Conservation (phyloP, 2,797 vertebrate genomes). For the Ceyx erithaca region DNA sequence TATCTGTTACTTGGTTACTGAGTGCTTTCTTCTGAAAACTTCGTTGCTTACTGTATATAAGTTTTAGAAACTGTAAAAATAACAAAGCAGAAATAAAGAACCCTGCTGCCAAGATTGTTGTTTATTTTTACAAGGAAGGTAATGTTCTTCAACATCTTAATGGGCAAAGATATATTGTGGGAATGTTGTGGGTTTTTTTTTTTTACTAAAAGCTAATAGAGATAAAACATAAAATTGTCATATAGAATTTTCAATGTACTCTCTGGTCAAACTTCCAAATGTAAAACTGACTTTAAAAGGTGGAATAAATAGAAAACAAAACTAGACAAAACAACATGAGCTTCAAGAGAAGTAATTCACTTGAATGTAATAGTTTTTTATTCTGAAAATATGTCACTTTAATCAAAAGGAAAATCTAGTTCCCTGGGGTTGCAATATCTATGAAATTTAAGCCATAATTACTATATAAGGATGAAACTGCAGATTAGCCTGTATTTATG, state of each 20-base stretch:
- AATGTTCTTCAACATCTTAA: neutral
- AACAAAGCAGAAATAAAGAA: neutral
- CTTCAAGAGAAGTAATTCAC: neutral
- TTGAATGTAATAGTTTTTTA: no score
- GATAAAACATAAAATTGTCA: neutral
- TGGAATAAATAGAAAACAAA: neutral
- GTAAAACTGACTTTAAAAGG: neutral
- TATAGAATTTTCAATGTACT: neutral
- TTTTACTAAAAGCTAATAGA: neutral
- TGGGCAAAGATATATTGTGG: neutral
- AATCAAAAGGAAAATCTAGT: no score
- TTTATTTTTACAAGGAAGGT: neutral
- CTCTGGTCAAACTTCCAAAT: neutral
- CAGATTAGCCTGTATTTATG: no score
- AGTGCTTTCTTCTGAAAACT: neutral
- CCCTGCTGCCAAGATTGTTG: neutral
- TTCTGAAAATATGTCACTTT: no score
- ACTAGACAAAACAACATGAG: neutral
- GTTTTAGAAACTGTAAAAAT: neutral
- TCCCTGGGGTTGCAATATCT: no score
- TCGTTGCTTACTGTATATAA: neutral
- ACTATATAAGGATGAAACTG: no score
- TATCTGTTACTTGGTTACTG: neutral
- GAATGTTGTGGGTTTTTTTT: no score
- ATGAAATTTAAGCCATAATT: no score